Conservation (phyloP, 2,888 invertebrate species). For the Apotomis betuletana region DNA sequence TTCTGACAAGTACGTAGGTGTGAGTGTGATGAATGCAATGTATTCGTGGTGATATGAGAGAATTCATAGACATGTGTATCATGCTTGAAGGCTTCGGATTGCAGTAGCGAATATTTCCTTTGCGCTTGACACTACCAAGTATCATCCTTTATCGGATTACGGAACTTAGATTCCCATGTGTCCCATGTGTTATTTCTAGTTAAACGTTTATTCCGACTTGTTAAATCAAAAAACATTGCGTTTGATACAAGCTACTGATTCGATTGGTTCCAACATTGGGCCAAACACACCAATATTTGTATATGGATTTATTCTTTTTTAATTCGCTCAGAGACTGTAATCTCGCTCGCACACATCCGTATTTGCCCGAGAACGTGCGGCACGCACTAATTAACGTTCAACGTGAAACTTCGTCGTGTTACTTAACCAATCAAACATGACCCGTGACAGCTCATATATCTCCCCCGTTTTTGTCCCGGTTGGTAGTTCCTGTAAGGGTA, state of each 20-base stretch:
- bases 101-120: too few relatives aligned
- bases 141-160: too few relatives aligned
- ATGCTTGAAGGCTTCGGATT: too few relatives aligned
- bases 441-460: conserved; percentile 64
- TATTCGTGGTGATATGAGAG: neutral
- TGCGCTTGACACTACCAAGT: too few relatives aligned
- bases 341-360: conserved; percentile 67
- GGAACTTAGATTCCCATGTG: too few relatives aligned
- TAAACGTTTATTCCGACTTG: too few relatives aligned
- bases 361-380: conserved; percentile 73
- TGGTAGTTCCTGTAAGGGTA: conserved; percentile 57
- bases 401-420: conserved; percentile 77
- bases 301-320: conserved; percentile 50
- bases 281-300: neutral
- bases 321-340: conserved; percentile 56
- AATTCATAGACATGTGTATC: neutral
- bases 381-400: conserved; percentile 82
- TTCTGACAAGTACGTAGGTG: neutral
- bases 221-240: neutral
- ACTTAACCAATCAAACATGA: conserved; percentile 66
- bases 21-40: neutral
- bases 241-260: neutral
- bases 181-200: too few relatives aligned
- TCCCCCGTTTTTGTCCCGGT: conserved; percentile 58
- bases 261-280: conserved; percentile 51